Percentiles rank a stretch among this genome's conserved stretches.
Evolutionary conservation across 2,113 vertebrate species (phyloP).

Genomic region (Tyrannus savana): DNA sequence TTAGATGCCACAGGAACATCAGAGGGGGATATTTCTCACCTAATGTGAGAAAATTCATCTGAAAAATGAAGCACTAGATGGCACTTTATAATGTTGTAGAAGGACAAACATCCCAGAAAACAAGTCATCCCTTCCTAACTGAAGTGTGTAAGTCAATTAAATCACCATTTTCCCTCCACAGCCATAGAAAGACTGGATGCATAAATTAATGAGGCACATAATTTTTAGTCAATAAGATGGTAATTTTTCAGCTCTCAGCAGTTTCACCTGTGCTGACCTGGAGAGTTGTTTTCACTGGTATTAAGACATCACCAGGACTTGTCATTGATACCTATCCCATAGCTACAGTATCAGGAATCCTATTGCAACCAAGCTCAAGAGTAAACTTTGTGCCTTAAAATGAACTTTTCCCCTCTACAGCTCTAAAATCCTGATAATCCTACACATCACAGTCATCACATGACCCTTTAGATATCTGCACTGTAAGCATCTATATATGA

Average conservation of each 20-base stretch:
- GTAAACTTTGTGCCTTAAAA: not conserved
- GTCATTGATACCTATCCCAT: not conserved
- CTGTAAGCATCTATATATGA: not conserved
- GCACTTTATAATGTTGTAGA: not conserved
- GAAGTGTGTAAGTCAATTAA: not conserved
- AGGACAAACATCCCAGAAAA: not conserved
- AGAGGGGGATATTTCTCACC: not conserved
- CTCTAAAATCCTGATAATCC: not conserved
- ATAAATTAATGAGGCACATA: not conserved
- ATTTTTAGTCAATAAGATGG: not conserved
- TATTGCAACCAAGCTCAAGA: not conserved
- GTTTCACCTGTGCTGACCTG: not conserved
- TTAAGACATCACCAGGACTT: not conserved
- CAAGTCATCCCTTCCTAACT: not conserved
- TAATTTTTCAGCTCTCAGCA: not conserved
- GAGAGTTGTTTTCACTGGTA: not conserved
- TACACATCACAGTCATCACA: not conserved
- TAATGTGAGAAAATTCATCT: not conserved
- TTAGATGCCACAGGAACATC: not conserved
- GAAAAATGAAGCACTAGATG: not conserved
- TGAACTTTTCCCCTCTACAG: not conserved
- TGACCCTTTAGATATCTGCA: not conserved
- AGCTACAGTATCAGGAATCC: not conserved
- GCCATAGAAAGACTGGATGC: not conserved
- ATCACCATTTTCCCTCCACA: not conserved